A percentile compares a stretch with the other conserved stretches of the same genome.
Evolutionary conservation across 2,888 invertebrate species (phyloP).

Genomic region (Drosophila cognata): DNA sequence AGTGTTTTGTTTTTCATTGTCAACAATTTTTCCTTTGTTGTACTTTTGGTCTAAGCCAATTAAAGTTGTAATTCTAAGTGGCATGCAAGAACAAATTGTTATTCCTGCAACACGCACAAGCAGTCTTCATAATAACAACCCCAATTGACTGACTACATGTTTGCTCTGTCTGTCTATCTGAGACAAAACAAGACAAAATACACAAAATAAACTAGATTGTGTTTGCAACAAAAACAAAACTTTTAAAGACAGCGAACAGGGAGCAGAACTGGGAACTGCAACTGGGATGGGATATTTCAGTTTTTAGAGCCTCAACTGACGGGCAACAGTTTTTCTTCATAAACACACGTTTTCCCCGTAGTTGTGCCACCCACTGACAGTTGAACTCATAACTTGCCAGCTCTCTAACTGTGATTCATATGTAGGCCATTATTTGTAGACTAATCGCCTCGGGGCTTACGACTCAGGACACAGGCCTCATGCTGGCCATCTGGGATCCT

Average conservation of each 20-base stretch:
- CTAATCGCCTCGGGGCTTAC: slow-evolving; percentile 30
- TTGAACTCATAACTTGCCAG: slow-evolving; percentile 43
- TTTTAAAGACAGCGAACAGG: slow-evolving; percentile 30
- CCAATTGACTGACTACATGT: slow-evolving; percentile 42
- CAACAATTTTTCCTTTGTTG: slow-evolving; percentile 24
- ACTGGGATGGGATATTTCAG: neutral
- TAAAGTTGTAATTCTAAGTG: slow-evolving; percentile 64
- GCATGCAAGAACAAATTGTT: slow-evolving; percentile 68
- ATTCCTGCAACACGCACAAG: slow-evolving; percentile 46
- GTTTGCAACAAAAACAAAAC: slow-evolving; percentile 44
- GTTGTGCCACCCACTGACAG: slow-evolving; percentile 37
- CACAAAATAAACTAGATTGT: slow-evolving; percentile 49
- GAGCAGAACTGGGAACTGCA: slow-evolving; percentile 2
- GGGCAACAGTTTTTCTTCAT: slow-evolving; percentile 56
- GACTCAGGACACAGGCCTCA: slow-evolving; percentile 8
- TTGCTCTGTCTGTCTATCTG: slow-evolving; percentile 11
- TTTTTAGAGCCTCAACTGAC: slow-evolving; percentile 15
- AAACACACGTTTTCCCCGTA: slow-evolving; percentile 54
- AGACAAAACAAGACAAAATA: slow-evolving; percentile 1
- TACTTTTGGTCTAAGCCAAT: slow-evolving; percentile 50
- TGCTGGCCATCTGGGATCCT: slow-evolving; percentile 30
- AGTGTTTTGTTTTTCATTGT: slow-evolving; percentile 26
- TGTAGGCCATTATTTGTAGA: slow-evolving; percentile 45
- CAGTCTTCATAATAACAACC: slow-evolving; percentile 29
- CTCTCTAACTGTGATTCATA: slow-evolving; percentile 62